Evolutionary conservation across 1,140 invertebrate species (phyloP).

Genomic region (Drosophila bifasciata): DNA sequence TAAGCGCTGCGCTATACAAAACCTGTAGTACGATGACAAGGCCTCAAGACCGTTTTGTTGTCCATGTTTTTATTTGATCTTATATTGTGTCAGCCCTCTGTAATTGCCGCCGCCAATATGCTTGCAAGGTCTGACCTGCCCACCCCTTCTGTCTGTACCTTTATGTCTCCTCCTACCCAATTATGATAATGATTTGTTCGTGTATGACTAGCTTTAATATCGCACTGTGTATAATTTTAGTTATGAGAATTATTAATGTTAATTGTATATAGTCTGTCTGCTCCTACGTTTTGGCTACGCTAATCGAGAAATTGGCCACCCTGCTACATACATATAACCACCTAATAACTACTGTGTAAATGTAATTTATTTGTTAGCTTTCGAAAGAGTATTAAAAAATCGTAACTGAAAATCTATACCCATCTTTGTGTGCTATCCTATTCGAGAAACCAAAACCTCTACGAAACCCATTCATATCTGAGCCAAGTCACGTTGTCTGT

Average conservation of each 20-base stretch:
- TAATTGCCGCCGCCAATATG: constrained; percentile 73
- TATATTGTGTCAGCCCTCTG: constrained; percentile 39
- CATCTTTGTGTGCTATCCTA: constrained; percentile 33
- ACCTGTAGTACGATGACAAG: constrained; percentile 72
- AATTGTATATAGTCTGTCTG: constrained; percentile 56
- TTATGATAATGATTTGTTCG: constrained; percentile 57
- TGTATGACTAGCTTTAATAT: constrained; percentile 71
- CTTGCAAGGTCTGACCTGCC: constrained; percentile 53
- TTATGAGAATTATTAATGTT: constrained; percentile 80
- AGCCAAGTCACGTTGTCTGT: constrained; percentile 49
- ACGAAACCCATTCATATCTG: constrained; percentile 40
- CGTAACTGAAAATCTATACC: constrained; percentile 18
- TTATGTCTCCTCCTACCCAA: constrained; percentile 22
- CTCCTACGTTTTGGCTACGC: constrained; percentile 27
- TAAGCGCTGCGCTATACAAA: constrained; percentile 74
- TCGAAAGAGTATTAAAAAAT: constrained; percentile 50
- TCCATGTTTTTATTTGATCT: constrained; percentile 46
- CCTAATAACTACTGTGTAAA: constrained; percentile 30
- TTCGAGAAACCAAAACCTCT: constrained; percentile 23
- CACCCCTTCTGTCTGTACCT: constrained; percentile 5
- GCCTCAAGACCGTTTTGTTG: constrained; percentile 54
- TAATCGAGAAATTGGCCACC: constrained; percentile 53
- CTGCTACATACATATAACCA: too few species aligned
- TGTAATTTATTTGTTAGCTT: constrained; percentile 59
- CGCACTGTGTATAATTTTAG: constrained; percentile 65